A percentile compares a stretch with the other conserved stretches of the same genome.
phyloP scores from a whole-genome alignment of 2,888 invertebrate species.

The Chymomyza amoena region DNA sequence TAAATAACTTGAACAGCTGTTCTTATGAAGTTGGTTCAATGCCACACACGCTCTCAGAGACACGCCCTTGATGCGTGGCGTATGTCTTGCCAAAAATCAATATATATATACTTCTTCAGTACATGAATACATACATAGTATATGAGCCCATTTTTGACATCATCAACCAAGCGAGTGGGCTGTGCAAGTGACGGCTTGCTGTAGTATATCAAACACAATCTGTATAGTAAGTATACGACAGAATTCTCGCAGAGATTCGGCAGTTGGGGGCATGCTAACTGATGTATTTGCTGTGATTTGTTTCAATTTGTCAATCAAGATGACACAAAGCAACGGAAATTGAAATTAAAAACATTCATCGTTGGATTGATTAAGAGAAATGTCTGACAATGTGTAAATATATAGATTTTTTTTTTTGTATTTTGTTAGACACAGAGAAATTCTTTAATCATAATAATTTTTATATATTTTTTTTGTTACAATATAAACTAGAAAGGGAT shows the following conservation, averaged over 20 bases:
- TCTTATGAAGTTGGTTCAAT: slow-evolving; percentile 31
- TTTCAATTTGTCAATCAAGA: slow-evolving; percentile 61
- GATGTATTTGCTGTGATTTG: slow-evolving; percentile 37
- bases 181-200: slow-evolving; percentile 10
- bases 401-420: neutral
- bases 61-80: neutral
- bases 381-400: slow-evolving; percentile 9
- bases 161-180: neutral
- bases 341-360: slow-evolving; percentile 54
- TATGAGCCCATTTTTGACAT: neutral
- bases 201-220: slow-evolving; percentile 11
- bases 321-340: slow-evolving; percentile 39
- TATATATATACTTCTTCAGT: slow-evolving; percentile 17
- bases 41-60: neutral
- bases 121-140: neutral
- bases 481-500: no score
- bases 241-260: neutral
- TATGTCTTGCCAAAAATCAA: slow-evolving; percentile 35
- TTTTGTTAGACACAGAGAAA: neutral
- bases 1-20: slow-evolving; percentile 42
- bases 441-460: no score
- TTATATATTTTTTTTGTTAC: no score
- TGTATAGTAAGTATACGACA: neutral
- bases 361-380: slow-evolving; percentile 40
- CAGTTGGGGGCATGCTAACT: neutral